These are phyloP conservation scores for Octomys mimax DNA, from an alignment of 2,797 vertebrate species.

Conservation along the genomic window DNA sequence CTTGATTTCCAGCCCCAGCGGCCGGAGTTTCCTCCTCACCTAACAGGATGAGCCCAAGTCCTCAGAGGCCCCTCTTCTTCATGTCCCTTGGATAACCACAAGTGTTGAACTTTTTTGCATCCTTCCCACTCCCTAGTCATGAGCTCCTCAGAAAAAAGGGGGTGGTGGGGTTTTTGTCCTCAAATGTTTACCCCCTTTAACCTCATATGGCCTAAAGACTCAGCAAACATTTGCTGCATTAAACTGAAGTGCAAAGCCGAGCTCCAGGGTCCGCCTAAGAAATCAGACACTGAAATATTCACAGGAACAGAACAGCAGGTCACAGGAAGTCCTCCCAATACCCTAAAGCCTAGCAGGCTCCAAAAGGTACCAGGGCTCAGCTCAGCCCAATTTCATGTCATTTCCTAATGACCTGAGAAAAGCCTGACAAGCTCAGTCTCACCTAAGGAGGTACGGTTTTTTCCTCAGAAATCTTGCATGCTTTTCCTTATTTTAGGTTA, in stretches of 20 bases:
- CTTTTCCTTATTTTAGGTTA: slow-evolving; percentile 29
- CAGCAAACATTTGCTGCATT: slow-evolving; percentile 42
- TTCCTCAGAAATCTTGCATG: slow-evolving; percentile 11
- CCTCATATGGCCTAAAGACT: neutral
- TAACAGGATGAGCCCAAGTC: neutral
- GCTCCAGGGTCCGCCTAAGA: neutral
- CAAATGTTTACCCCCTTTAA: slow-evolving; percentile 9
- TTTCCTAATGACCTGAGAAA: slow-evolving; percentile 35
- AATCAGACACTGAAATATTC: neutral
- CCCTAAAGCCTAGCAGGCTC: neutral
- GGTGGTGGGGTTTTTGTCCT: neutral
- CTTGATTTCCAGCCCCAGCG: neutral
- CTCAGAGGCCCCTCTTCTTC: neutral
- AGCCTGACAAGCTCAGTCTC: neutral
- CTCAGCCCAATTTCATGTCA: neutral
- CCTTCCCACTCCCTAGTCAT: neutral
- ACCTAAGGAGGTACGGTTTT: neutral
- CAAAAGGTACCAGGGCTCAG: neutral
- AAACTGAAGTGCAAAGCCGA: neutral
- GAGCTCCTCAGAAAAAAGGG: slow-evolving; percentile 21
- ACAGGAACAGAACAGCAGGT: neutral
- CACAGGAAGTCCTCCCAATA: neutral
- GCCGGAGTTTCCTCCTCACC: neutral
- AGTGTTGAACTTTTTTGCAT: neutral
- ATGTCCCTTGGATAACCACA: neutral